These are phyloP conservation scores for Anguilla anguilla DNA, from an alignment of 2,797 vertebrate species.

Conservation along the genomic window DNA sequence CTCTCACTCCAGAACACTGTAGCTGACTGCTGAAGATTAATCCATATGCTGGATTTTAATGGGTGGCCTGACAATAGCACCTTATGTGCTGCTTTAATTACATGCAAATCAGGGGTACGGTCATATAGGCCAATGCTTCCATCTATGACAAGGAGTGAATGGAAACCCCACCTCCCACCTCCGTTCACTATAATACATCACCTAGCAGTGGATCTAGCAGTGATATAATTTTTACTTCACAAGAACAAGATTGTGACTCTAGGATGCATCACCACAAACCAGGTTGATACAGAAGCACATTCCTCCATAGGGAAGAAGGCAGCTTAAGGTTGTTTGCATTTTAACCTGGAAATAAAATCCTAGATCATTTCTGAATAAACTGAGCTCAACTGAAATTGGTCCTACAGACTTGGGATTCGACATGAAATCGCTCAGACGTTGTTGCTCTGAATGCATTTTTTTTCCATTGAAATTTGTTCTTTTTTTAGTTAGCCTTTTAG, in stretches of 20 bases:
- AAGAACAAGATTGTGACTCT: neutral
- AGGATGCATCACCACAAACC: neutral
- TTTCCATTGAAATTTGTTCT: no score
- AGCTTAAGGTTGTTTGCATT: neutral
- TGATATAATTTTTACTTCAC: neutral
- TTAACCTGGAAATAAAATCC: neutral
- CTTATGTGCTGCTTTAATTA: neutral
- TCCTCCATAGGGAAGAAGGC: neutral
- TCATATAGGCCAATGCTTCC: neutral
- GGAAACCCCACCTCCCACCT: no score
- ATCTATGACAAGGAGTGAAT: neutral
- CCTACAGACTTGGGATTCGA: no score
- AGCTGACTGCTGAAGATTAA: neutral
- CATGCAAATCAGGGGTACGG: neutral
- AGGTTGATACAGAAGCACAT: neutral
- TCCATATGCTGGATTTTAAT: neutral
- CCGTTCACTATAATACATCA: neutral
- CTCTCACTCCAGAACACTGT: neutral
- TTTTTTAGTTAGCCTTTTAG: no score
- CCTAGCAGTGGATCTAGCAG: neutral
- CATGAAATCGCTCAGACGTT: no score
- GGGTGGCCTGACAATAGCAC: neutral
- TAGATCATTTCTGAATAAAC: no score
- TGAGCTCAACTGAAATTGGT: no score
- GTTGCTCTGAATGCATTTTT: no score